Conservation (phyloP, 1,140 invertebrate genomes). For the Hycleus cichorii region DNA sequence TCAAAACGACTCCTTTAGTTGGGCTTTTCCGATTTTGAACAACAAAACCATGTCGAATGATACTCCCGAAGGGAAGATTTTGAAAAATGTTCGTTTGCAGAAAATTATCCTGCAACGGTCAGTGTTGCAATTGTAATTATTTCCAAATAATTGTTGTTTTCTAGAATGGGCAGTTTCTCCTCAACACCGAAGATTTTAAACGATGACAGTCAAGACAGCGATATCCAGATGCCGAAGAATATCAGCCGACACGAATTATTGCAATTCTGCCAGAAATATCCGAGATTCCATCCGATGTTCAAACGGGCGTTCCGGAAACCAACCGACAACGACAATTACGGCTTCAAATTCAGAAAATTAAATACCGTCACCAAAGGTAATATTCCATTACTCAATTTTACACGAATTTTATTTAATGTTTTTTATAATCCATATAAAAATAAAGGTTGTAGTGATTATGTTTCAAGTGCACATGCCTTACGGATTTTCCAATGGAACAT, state of each 20-base stretch:
- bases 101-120: slow-evolving; percentile 20
- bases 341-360: slow-evolving; percentile 42
- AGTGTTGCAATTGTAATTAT: neutral
- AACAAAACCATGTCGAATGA: no score
- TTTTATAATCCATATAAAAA: slow-evolving; percentile 7
- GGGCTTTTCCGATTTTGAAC: neutral
- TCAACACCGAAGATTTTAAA: slow-evolving; percentile 59
- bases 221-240: slow-evolving; percentile 46
- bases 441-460: slow-evolving; percentile 41
- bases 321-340: slow-evolving; percentile 19
- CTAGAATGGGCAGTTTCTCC: slow-evolving; percentile 67
- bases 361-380: slow-evolving; percentile 43
- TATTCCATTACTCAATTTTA: slow-evolving; percentile 5
- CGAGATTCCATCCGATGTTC: slow-evolving; percentile 42
- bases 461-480: slow-evolving; percentile 41
- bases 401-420: slow-evolving; percentile 22
- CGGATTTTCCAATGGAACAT: slow-evolving; percentile 71
- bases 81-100: slow-evolving; percentile 18
- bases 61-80: slow-evolving; percentile 1
- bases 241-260: slow-evolving; percentile 47
- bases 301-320: slow-evolving; percentile 39
- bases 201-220: slow-evolving; percentile 56
- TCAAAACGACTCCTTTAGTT: neutral
- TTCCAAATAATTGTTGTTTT: slow-evolving; percentile 30
- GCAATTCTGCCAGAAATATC: slow-evolving; percentile 46